Conservation (phyloP, 2,113 vertebrate genomes). For the Stegostoma tigrinum region DNA sequence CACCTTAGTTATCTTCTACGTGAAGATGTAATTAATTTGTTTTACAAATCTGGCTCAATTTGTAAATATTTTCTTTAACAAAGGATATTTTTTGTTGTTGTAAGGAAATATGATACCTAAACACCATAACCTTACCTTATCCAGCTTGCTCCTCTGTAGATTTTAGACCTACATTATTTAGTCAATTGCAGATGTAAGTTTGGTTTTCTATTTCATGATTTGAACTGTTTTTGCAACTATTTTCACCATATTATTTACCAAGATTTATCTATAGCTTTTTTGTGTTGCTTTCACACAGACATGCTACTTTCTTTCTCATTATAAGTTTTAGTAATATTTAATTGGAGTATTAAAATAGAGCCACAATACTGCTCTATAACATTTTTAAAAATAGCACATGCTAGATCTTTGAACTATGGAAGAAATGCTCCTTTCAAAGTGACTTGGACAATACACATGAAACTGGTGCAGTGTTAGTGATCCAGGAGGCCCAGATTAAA, state of each 20-base stretch:
- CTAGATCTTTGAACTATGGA: neutral
- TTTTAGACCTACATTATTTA: neutral
- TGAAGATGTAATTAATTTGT: neutral
- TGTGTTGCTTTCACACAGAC: neutral
- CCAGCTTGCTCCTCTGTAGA: neutral
- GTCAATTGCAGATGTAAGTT: neutral
- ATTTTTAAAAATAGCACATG: neutral
- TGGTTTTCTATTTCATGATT: neutral
- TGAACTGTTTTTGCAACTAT: neutral
- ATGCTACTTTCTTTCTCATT: neutral
- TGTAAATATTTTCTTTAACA: neutral
- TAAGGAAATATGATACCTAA: neutral
- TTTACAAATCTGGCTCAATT: neutral
- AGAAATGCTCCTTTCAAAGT: neutral
- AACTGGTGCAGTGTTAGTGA: too few relatives aligned
- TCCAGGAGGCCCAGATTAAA: too few relatives aligned
- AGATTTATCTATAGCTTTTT: neutral
- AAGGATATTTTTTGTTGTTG: neutral
- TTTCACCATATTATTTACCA: neutral
- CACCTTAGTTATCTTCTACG: too few relatives aligned
- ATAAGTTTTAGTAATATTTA: neutral
- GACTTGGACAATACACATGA: neutral
- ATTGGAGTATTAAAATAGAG: neutral
- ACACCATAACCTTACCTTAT: neutral
- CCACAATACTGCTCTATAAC: neutral